A percentile compares a stretch with the other conserved stretches of the same genome.
Conservation (phyloP, 2,797 vertebrate species). For the Sebastiscus tertius region DNA sequence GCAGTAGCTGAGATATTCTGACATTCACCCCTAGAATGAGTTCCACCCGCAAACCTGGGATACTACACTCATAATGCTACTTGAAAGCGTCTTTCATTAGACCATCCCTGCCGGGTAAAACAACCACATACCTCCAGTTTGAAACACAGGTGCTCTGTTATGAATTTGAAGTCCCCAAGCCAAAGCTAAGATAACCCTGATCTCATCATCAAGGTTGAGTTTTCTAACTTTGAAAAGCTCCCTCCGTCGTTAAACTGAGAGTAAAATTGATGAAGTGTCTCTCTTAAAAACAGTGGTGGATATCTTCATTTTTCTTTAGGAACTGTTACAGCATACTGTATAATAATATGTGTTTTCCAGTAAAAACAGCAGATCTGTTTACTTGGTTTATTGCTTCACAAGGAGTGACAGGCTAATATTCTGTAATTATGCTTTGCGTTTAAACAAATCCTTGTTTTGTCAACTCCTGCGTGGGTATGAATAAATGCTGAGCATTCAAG, state of each 20-base stretch:
- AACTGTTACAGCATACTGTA: neutral
- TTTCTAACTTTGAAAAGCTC: neutral
- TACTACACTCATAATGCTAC: neutral
- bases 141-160: neutral
- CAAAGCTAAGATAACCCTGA: neutral
- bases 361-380: neutral
- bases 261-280: neutral
- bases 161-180: neutral
- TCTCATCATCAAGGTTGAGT: conserved; percentile 9
- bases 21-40: neutral
- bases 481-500: neutral
- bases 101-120: neutral
- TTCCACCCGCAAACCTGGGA: neutral
- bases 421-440: neutral
- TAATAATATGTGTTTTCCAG: neutral
- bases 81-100: neutral
- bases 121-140: neutral
- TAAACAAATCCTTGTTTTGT: conserved; percentile 13
- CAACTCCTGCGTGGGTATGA: neutral
- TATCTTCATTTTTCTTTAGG: neutral
- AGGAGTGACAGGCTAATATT: neutral
- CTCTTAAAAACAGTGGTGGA: neutral
- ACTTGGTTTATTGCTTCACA: neutral
- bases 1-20: neutral
- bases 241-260: neutral